Conservation (phyloP, 1,140 invertebrate species). For the Lepidotrigona ventralis region DNA sequence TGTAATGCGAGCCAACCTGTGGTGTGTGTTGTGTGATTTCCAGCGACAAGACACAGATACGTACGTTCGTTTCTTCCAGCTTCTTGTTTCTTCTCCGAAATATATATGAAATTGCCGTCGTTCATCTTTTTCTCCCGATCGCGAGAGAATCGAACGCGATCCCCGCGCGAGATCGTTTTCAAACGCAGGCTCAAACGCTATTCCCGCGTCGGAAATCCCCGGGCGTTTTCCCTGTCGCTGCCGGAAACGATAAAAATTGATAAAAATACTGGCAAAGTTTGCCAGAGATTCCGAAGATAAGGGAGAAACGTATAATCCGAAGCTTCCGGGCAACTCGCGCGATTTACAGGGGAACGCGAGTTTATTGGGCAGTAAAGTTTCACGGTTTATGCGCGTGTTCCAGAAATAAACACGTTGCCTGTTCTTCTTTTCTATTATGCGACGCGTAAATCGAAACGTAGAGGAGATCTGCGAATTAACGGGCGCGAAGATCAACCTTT, state of each 20-base stretch:
- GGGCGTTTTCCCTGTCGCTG: background rate
- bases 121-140: too few species aligned
- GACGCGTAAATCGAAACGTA: slow-evolving; percentile 12
- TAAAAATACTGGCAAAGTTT: background rate
- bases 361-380: slow-evolving; percentile 32
- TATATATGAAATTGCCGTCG: too few species aligned
- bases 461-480: slow-evolving; percentile 5
- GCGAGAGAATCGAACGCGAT: too few species aligned
- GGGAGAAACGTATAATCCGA: background rate
- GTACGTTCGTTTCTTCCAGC: too few species aligned
- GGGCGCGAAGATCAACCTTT: background rate
- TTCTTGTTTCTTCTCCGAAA: too few species aligned
- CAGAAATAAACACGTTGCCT: slow-evolving; percentile 8
- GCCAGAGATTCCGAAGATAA: background rate
- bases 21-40: too few species aligned
- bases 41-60: too few species aligned
- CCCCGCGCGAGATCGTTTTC: background rate
- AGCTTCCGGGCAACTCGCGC: background rate
- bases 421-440: slow-evolving; percentile 7
- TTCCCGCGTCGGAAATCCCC: background rate
- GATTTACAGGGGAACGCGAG: slow-evolving; percentile 5
- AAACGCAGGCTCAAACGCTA: background rate
- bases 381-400: slow-evolving; percentile 12
- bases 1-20: background rate
- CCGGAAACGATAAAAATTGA: background rate